Conservation (phyloP, 2,797 vertebrate species). For the Taeniopygia guttata region DNA sequence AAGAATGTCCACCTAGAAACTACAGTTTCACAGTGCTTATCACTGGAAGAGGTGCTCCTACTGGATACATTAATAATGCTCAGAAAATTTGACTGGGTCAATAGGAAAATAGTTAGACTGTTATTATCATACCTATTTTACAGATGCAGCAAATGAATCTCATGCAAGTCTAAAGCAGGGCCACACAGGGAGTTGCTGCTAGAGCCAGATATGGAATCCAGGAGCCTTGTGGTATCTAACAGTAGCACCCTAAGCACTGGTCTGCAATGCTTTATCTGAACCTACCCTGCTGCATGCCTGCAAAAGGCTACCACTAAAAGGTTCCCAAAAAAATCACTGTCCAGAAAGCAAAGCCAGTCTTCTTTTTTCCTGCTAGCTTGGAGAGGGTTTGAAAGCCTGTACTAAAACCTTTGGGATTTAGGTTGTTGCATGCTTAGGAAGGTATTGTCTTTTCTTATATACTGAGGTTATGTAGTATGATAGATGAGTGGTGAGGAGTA, state of each 20-base stretch:
- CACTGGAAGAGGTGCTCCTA: not conserved
- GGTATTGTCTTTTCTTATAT: not conserved
- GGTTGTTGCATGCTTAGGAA: not conserved
- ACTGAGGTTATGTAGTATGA: not conserved
- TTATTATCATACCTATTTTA: not conserved
- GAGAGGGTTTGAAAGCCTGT: not conserved
- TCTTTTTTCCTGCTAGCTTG: not conserved
- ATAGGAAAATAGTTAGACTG: not conserved
- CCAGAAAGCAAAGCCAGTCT: not conserved
- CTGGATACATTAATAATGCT: not conserved
- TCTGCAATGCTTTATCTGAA: not conserved
- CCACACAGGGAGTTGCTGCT: not conserved
- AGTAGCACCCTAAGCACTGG: not conserved
- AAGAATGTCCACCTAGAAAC: not conserved
- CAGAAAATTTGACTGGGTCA: not conserved
- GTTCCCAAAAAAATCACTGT: not conserved
- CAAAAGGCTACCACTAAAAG: not conserved
- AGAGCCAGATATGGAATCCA: not conserved
- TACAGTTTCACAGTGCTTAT: not conserved
- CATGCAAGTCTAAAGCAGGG: not conserved
- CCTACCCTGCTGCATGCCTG: not conserved
- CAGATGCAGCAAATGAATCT: not conserved
- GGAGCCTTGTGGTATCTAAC: not conserved
- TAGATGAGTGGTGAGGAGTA: not conserved
- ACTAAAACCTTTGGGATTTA: not conserved